phyloP scores from a whole-genome alignment of 1,140 invertebrate genomes.

The Ctenoplectra terminalis region DNA sequence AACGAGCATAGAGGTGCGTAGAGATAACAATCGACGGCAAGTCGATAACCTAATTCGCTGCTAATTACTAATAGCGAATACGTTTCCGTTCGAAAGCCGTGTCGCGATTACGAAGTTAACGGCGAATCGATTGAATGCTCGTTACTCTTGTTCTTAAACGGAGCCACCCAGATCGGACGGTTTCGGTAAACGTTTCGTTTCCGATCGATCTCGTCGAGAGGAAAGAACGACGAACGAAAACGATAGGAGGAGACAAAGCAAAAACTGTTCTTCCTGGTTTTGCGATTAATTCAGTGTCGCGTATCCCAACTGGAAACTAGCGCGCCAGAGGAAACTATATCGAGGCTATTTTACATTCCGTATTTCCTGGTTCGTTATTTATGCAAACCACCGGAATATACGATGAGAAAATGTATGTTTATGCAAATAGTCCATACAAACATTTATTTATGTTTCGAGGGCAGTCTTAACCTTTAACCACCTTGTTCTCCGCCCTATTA shows the following conservation, averaged over 20 bases:
- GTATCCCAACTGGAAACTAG: conserved; percentile 19
- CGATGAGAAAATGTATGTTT: conserved; percentile 75
- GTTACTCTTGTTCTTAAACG: neutral
- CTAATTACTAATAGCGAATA: conserved; percentile 32
- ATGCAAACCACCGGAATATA: conserved; percentile 74
- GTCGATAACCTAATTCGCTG: conserved; percentile 48
- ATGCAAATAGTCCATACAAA: conserved; percentile 64
- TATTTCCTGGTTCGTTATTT: conserved; percentile 77
- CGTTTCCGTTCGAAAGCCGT: conserved; percentile 13
- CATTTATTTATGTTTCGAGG: conserved; percentile 67
- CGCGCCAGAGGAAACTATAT: conserved; percentile 40
- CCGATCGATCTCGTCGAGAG: neutral
- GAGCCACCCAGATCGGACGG: neutral
- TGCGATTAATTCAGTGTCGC: conserved; percentile 59
- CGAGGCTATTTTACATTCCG: conserved; percentile 71
- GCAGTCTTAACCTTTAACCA: conserved; percentile 65
- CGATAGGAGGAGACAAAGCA: neutral
- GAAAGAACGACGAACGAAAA: neutral
- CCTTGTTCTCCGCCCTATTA: neutral
- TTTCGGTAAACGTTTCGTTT: conserved; percentile 13
- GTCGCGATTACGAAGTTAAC: conserved; percentile 29
- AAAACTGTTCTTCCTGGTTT: conserved; percentile 19
- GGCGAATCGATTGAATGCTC: neutral
- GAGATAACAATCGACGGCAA: neutral
- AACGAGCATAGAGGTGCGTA: neutral